Percentiles rank a stretch among this genome's conserved stretches.
Evolutionary conservation across 2,797 vertebrate genomes (phyloP).

Genomic region (Chromis chromis): DNA sequence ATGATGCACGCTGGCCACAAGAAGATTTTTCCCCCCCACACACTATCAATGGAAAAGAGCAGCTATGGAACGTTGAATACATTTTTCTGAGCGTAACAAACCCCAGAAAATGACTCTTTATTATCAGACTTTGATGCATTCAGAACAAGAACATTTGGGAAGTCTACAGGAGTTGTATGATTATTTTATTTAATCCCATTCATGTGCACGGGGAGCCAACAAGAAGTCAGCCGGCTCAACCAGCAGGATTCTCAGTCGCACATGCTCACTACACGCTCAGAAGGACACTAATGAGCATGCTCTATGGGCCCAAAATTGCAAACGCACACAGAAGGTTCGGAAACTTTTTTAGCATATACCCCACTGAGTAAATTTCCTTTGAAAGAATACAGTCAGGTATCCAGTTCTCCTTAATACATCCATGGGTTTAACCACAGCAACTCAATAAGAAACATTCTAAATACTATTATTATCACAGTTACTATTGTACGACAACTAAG

Average conservation of each 20-base stretch:
- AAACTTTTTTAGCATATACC: neutral
- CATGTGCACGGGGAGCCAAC: neutral
- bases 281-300: neutral
- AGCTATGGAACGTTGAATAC: neutral
- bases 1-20: neutral
- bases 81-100: neutral
- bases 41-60: neutral
- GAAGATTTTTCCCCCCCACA: neutral
- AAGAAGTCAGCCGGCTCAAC: neutral
- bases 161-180: neutral
- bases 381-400: neutral
- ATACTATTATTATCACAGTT: neutral
- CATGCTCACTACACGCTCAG: neutral
- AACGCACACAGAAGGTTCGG: neutral
- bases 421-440: neutral
- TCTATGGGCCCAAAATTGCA: neutral
- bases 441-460: neutral
- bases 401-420: neutral
- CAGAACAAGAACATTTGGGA: neutral
- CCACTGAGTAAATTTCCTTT: neutral
- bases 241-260: neutral
- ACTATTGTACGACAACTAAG: neutral
- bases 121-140: neutral
- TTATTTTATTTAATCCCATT: neutral
- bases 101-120: neutral